Evolutionary conservation across 2,797 vertebrate species (phyloP), one percentile per base, ranked within the genome.

Genomic region (Danio albolineatus): DNA sequence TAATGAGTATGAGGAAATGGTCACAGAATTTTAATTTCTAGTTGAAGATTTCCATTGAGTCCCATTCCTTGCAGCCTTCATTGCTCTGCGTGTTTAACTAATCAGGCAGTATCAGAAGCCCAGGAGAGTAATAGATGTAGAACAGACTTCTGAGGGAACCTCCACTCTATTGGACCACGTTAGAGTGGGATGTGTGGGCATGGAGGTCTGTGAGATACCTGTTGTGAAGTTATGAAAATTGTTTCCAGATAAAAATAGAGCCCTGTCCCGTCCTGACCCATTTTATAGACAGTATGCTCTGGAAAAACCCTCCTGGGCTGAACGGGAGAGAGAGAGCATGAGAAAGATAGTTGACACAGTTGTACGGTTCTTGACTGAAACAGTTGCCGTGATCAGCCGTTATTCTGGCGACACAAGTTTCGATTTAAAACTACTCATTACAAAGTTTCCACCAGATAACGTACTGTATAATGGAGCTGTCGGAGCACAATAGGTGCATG

Each of bases 171-270:
- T 73, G 60, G 62, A 64, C 53, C 73, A 41, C 46, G 7, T 46
- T 57, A 46, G 46, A 17, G 65, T 36, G 72, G 19, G 59, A 43
- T 61, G 38, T 76, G 54, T 62, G 53, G 70, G 60, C 56, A 73
- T 56, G 4, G 17, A 10, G 39, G 36, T 48, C 48, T 36, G 16
- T 64, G 38, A 64, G 48, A 78, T 78, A 89, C 89, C 88, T 90
- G 85, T 84, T 84, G 85, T 83, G 88, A 82, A 88, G 86, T 88
- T 86, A 78, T 85, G 85, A 83, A 90, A 91, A 90, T 87, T 83
- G 86, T 85, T 91, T 88, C 85, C 83, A 84, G 89, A 82, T 89
- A 90, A 89, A 92, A 93, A 93, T 92, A 92, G 89, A 88, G 74
- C 84, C 75, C 43, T 64, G 83, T 86, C 86, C 86, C 64, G 85